A percentile compares a stretch with the other conserved stretches of the same genome.
Conservation (phyloP, 2,888 invertebrate genomes). For the Kryphioiulus occultus region DNA sequence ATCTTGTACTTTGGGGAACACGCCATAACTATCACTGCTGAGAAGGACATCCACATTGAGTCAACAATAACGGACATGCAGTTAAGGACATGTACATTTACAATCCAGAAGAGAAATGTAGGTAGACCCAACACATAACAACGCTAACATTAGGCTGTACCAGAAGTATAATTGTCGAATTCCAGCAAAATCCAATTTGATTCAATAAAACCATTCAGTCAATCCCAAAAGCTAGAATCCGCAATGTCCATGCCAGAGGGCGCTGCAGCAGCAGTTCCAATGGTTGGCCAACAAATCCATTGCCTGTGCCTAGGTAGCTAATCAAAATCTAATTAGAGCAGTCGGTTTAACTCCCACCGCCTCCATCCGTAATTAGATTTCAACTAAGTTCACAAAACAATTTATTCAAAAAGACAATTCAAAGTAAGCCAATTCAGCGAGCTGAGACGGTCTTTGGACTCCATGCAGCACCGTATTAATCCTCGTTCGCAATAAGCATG, state of each 20-base stretch:
- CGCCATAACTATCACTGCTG: too few relatives aligned
- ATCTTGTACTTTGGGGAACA: too few relatives aligned
- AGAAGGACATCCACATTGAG: too few relatives aligned
- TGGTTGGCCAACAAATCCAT: background rate
- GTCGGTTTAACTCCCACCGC: background rate
- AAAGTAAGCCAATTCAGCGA: background rate
- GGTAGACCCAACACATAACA: too few relatives aligned
- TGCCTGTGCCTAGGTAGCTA: background rate
- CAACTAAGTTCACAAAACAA: slow-evolving; percentile 14
- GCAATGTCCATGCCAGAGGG: background rate
- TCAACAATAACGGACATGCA: too few relatives aligned
- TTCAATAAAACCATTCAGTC: too few relatives aligned
- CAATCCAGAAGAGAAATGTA: too few relatives aligned
- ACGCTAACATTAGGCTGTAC: too few relatives aligned
- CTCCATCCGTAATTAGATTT: background rate
- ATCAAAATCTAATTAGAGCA: background rate
- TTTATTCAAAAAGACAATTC: slow-evolving; percentile 26
- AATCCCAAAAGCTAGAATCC: too few relatives aligned
- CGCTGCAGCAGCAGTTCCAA: background rate
- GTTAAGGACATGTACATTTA: too few relatives aligned
- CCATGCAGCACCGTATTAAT: slow-evolving; percentile 26
- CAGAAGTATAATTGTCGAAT: too few relatives aligned
- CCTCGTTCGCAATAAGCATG: background rate
- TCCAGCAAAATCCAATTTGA: too few relatives aligned
- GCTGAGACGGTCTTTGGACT: background rate